Base-by-base conservation (phyloP, 2,113 vertebrate species). In the Mionectes macconnelli region DNA sequence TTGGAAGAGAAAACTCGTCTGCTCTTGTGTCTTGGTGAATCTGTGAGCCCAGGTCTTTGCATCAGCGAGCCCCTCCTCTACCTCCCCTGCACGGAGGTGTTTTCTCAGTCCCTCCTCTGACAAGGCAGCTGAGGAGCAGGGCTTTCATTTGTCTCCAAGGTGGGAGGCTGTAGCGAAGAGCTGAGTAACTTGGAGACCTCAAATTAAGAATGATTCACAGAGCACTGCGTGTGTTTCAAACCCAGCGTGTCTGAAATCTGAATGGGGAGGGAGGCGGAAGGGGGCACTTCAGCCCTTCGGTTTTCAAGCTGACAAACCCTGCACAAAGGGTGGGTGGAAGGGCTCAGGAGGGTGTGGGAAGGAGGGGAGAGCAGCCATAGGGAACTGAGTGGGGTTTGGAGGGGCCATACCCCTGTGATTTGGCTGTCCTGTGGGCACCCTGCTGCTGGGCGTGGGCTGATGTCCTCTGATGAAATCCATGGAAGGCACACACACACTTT, bases 181-280 rank as follows among this genome's bases (percentile, higher is more conserved):
- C 85, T 88, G 82, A 92, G 84, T 95, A 91, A 95, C 73, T 91
- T 15, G 0, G 79, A 81, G 42, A 52, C 67, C 70, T 73, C 77
- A 44, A 72, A 53, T 90, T 60, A 84, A 94, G 80, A 79, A 52
- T 96, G 92, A 96, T 94, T 97, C 91, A 94, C 76, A 69, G 80
- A 35, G 31, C 66, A 9, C 42, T 90, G 79, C 10, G 0, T 67
- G 81, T 30, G 27, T 62, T 94, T 84, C 73, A 39, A 40, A 84
- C 27, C n/a, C 66, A 6, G 7, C 18, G 69, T 47, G 44, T 53
- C 59, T 89, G 69, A 50, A 84, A 75, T 75, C 13, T 52, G 70
- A 70, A 77, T 50, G 83, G 59, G 42, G 44, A 88, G 55, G 75
- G 64, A 87, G 70, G 76, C 35, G 15, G 24, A 33, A 68, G 30